phyloP scores from a whole-genome alignment of 2,797 vertebrate species.

The Orestias chungarensis region DNA sequence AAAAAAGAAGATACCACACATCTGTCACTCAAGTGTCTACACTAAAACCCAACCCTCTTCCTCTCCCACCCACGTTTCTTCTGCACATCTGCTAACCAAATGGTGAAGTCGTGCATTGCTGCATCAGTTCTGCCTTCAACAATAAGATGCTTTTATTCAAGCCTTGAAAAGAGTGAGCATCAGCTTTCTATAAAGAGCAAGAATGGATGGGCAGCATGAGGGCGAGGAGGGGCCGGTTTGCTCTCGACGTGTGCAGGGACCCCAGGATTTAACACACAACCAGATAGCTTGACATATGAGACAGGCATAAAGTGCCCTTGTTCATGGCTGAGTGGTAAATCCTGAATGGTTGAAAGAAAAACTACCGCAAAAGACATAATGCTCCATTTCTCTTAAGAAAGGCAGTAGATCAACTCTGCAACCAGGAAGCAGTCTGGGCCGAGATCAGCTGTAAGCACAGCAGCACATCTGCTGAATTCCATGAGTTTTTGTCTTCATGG shows the following conservation, averaged over 20 bases:
- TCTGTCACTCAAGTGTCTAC: constrained; percentile 52
- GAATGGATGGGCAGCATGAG: constrained; percentile 41
- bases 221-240: neutral
- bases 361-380: constrained; percentile 75
- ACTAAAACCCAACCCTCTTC: constrained; percentile 16
- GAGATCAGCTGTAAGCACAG: neutral
- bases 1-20: constrained; percentile 62
- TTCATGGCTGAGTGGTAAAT: constrained; percentile 79
- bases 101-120: neutral
- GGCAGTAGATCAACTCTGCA: constrained; percentile 62
- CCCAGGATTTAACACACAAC: constrained; percentile 9
- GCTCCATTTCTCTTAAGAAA: constrained; percentile 77
- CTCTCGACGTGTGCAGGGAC: neutral
- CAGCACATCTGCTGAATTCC: neutral
- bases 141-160: constrained; percentile 49
- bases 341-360: constrained; percentile 74
- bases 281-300: constrained; percentile 78
- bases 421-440: constrained; percentile 30
- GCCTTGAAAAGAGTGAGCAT: constrained; percentile 41
- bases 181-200: constrained; percentile 57
- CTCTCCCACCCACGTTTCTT: constrained; percentile 16
- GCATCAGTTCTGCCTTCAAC: constrained; percentile 23
- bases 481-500: neutral
- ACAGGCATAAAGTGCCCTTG: constrained; percentile 73
- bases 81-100: constrained; percentile 54